phyloP scores from a whole-genome alignment of 2,888 invertebrate species.

The Dusona sp. region DNA sequence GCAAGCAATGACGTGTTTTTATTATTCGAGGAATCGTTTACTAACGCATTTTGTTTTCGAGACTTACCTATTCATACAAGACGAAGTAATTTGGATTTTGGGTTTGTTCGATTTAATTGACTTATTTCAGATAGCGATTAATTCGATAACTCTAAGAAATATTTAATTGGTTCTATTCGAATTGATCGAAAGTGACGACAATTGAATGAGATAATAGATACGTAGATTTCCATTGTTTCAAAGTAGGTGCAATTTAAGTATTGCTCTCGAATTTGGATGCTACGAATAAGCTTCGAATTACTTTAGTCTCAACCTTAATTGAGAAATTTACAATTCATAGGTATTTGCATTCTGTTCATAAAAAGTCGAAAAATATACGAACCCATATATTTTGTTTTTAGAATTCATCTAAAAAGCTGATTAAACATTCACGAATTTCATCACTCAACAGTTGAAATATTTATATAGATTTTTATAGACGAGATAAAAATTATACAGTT shows the following conservation, averaged over 20 bases:
- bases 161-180: background rate
- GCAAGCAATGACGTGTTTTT: background rate
- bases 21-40: background rate
- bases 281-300: background rate
- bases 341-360: background rate
- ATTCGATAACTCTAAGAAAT: background rate
- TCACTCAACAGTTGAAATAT: constrained; percentile 41
- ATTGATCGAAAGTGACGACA: background rate
- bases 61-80: background rate
- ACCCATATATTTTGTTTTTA: background rate
- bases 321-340: background rate
- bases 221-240: background rate
- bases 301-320: background rate
- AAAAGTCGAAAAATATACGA: background rate
- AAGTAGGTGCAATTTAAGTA: background rate
- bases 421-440: constrained; percentile 32
- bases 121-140: background rate
- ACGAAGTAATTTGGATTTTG: background rate
- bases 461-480: constrained; percentile 41
- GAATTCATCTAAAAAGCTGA: constrained; percentile 22
- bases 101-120: background rate
- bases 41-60: background rate
- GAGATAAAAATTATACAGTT: constrained; percentile 41
- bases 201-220: background rate
- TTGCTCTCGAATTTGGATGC: background rate